A percentile compares a stretch with the other conserved stretches of the same genome.
Evolutionary conservation across 2,113 vertebrate species (phyloP).

Genomic region (Epinephelus cyanopodus): DNA sequence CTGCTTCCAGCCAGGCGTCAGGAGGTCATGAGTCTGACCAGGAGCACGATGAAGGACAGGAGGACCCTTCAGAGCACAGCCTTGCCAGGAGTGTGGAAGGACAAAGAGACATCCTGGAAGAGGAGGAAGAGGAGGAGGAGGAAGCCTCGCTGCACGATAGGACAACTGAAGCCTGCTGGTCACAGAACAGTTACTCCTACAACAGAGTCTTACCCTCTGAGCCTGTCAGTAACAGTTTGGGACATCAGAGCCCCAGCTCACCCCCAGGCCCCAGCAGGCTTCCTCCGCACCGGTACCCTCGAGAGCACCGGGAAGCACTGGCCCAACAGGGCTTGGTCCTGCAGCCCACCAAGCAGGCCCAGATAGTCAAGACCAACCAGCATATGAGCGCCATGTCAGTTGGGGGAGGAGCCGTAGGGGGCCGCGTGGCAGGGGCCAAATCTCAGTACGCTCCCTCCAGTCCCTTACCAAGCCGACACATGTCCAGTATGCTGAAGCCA

Average conservation of each 20-base stretch:
- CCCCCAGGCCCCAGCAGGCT: conserved; percentile 85
- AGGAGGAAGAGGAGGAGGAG: conserved; percentile 76
- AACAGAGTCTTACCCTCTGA: conserved; percentile 84
- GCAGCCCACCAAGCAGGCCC: conserved; percentile 94
- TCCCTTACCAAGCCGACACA: conserved; percentile 86
- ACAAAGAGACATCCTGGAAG: conserved; percentile 78
- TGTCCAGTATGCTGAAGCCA: conserved; percentile 77
- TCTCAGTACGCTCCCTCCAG: conserved; percentile 89
- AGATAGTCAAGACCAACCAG: conserved; percentile 97
- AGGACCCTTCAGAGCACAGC: conserved; percentile 68
- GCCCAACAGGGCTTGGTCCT: conserved; percentile 87
- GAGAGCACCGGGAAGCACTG: conserved; percentile 86
- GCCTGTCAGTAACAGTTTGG: conserved; percentile 69
- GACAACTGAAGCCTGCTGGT: conserved; percentile 78
- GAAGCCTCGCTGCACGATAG: conserved; percentile 65
- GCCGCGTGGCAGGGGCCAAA: conserved; percentile 73
- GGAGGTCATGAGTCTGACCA: conserved; percentile 86
- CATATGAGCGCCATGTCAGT: conserved; percentile 88
- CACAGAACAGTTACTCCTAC: conserved; percentile 77
- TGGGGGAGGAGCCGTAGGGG: conserved; percentile 59
- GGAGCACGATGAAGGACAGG: conserved; percentile 81
- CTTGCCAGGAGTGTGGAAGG: conserved; percentile 68
- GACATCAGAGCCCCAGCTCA: conserved; percentile 79
- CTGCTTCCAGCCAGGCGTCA: conserved; percentile 66
- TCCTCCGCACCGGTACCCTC: conserved; percentile 76